A percentile compares a stretch with the other conserved stretches of the same genome.
Conservation (phyloP, 2,888 invertebrate genomes). For the Macrosoma leucophasiata region DNA sequence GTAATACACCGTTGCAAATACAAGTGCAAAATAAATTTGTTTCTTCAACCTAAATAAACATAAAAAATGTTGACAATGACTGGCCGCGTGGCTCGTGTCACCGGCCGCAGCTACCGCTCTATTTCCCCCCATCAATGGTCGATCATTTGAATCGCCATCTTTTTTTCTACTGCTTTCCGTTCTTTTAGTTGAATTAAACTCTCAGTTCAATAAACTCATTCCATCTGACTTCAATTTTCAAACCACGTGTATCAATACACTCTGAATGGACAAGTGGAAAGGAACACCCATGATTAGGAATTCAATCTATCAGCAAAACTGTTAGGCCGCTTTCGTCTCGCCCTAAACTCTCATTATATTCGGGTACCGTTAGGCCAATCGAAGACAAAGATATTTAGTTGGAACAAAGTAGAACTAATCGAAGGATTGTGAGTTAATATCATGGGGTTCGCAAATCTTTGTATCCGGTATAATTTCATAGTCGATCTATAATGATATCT, state of each 20-base stretch:
- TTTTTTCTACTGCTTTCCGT: conserved; percentile 50
- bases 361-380: conserved; percentile 36
- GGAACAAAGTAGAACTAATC: conserved; percentile 69
- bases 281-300: conserved; percentile 22
- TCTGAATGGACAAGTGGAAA: too few species aligned
- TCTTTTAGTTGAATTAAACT: conserved; percentile 46
- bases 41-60: too few species aligned
- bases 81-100: conserved; percentile 63
- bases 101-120: conserved; percentile 47
- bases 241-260: conserved; percentile 26
- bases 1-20: too few species aligned
- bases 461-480: conserved; percentile 64
- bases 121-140: conserved; percentile 54
- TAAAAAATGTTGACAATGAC: conserved; percentile 38
- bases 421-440: conserved; percentile 50
- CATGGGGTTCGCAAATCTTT: conserved; percentile 44
- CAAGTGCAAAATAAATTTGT: too few species aligned
- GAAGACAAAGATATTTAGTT: conserved; percentile 66
- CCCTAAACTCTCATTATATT: conserved; percentile 41
- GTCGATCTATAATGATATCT: conserved; percentile 63
- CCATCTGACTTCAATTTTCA: conserved; percentile 34
- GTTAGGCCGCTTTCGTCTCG: conserved; percentile 46
- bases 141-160: conserved; percentile 54
- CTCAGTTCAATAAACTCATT: conserved; percentile 48
- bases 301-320: conserved; percentile 32